Evolutionary conservation across 2,113 vertebrate species (phyloP), one percentile per base, ranked within the genome.

Genomic region (Craseonycteris thonglongyai): DNA sequence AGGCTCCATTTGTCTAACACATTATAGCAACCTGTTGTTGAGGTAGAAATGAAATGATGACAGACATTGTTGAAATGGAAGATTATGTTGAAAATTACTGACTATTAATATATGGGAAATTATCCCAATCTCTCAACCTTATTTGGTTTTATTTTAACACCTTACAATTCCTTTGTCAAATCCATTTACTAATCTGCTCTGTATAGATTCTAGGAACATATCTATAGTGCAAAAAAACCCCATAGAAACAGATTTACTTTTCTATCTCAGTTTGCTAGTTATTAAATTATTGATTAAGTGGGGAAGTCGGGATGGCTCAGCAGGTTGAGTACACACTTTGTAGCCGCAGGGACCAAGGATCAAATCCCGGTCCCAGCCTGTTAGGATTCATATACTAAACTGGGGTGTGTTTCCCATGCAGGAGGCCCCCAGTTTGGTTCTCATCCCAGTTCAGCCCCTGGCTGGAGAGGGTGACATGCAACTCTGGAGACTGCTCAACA

Each of bases 41-140:
- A 90, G 24, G 86, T 92, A 88, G 61, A 84, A 87, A 59, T 80
- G 30, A 61, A 90, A 72, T 81, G 83, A 40, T 74, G 61, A 84
- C 24, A 49, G 21, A 76, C 45, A 26, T n/a, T 26, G 6, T 85
- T 49, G 45, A 85, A 89, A 76, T 58, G 49, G 26, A 71, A 94
- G 59, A 78, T 76, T 45, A 85, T 21, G n/a, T 15, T 61, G 45
- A 76, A 91, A 91, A 89, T 42, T 38, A 65, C 11, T 21, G 40
- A 38, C 40, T 79, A 30, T 58, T 92, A 68, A 63, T 63, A 72
- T 1, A 84, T 18, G 30, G 6, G 59, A 35, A 81, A 58, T 54
- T 35, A 49, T 12, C 15, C 26, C 30, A 33, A 51, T 54, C 21
- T 84, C 33, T 45, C 66, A 45, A 74, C 9, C 30, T 76, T 49